Percentiles rank a stretch among this genome's conserved stretches.
phyloP scores from a whole-genome alignment of 2,888 invertebrate species.

The Dorcus parallelipipedus region DNA sequence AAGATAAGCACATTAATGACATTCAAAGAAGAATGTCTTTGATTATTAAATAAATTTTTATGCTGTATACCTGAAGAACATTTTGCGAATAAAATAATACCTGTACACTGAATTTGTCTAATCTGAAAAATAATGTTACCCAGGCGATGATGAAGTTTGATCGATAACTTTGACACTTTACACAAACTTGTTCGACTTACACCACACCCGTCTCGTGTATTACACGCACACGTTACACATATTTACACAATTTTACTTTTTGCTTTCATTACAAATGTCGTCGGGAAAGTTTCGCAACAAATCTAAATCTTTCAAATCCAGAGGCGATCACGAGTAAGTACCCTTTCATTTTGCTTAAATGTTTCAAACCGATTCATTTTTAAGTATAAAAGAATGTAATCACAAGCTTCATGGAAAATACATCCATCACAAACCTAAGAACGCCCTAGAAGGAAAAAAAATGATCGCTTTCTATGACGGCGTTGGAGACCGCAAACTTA shows the following conservation, averaged over 20 bases:
- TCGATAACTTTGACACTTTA: too few species aligned
- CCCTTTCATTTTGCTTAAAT: too few species aligned
- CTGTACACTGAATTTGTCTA: neutral
- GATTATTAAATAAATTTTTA: neutral
- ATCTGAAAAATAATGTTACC: too few species aligned
- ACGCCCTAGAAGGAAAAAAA: conserved; percentile 37
- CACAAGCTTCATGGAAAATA: conserved; percentile 39
- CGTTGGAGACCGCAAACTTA: conserved; percentile 48
- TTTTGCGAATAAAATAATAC: neutral
- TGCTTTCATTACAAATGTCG: neutral
- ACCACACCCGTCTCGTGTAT: too few species aligned
- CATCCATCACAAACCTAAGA: conserved; percentile 39
- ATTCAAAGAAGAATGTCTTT: conserved; percentile 34
- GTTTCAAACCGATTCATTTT: neutral
- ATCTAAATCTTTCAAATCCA: too few species aligned
- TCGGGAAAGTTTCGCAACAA: too few species aligned
- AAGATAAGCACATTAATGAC: conserved; percentile 39
- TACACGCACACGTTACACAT: too few species aligned
- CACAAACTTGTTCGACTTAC: too few species aligned
- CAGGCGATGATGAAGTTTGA: too few species aligned
- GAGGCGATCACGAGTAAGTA: too few species aligned
- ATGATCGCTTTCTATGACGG: conserved; percentile 30
- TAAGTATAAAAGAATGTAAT: conserved; percentile 36
- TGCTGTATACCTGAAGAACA: neutral
- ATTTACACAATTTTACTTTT: too few species aligned